Evolutionary conservation across 2,113 vertebrate genomes (phyloP), one percentile per base, ranked within the genome.

Genomic region (Neolamprologus falcicula): DNA sequence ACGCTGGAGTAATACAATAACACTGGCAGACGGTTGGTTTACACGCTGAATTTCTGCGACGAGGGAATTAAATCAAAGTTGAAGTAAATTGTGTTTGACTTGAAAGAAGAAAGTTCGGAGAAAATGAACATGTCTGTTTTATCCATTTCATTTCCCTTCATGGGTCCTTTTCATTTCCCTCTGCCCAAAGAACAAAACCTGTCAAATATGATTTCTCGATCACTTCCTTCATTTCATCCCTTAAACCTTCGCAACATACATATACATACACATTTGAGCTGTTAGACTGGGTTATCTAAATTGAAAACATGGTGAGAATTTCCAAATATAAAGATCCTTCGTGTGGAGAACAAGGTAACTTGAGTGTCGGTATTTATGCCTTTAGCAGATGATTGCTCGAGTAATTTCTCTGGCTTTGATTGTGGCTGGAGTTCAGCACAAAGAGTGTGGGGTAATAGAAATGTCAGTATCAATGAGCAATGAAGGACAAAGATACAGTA

Each of bases 121-220:
- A 87, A 91, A 90, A 83, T 50, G 52, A 89, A 90, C 83, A 83
- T 91, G 82, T 86, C 89, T 86, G 86, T 93, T 93, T 85, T 73
- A 90, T 90, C 83, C 83, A 55, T 91, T 90, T 92, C 59, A 79
- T 91, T 86, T 93, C 45, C 86, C 83, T 87, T 82, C 80, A 73
- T 82, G 87, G 45, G 63, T 42, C 28, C 42, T 78, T 87, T 85
- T n/a, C 83, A 13, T 84, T 61, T 86, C 86, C 90, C 90, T 84
- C 63, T 19, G 61, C 82, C 83, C 80, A 17, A 37, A 90, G 87
- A 92, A 91, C 78, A 85, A 91, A 93, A 94, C 83, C 82, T 92
- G 92, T 91, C 86, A 86, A 86, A 86, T 90, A 52, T 88, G 84
- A 94, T 94, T 91, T 94, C 86, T 89, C 89, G 90, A 93, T 80